A percentile compares a stretch with the other conserved stretches of the same genome.
phyloP scores from a whole-genome alignment of 2,797 vertebrate species.

The Knipowitschia caucasica region DNA sequence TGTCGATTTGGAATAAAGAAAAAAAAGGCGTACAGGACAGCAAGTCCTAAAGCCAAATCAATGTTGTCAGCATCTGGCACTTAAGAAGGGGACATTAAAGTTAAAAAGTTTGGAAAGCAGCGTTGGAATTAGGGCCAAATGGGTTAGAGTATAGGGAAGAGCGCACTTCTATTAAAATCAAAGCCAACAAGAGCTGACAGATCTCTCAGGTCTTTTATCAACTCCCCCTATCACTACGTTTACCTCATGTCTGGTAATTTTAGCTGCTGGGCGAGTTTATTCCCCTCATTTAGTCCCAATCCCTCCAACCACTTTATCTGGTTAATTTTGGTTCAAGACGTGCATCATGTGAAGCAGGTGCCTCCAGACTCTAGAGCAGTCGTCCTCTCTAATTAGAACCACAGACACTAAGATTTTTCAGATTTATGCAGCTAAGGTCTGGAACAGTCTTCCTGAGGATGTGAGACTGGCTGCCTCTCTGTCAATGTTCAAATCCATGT shows the following conservation, averaged over 20 bases:
- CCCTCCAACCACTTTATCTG: constrained; percentile 8
- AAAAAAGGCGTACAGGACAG: constrained; percentile 69
- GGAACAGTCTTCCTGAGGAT: no score
- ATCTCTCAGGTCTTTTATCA: constrained; percentile 49
- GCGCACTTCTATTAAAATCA: constrained; percentile 76
- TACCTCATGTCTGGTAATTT: constrained; percentile 8
- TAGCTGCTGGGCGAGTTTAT: constrained; percentile 23
- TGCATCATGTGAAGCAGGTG: constrained; percentile 8
- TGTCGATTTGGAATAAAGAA: constrained; percentile 72
- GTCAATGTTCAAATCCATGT: no score
- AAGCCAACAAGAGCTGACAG: constrained; percentile 71
- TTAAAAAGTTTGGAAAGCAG: constrained; percentile 72
- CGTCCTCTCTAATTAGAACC: no score
- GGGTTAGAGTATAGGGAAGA: constrained; percentile 64
- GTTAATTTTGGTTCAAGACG: constrained; percentile 17
- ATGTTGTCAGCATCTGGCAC: constrained; percentile 75
- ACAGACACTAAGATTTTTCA: no score
- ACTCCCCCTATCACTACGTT: constrained; percentile 9
- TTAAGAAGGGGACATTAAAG: constrained; percentile 76
- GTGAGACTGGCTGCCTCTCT: no score
- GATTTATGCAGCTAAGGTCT: no score
- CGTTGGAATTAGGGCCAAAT: constrained; percentile 74
- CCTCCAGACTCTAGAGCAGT: no score
- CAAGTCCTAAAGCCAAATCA: constrained; percentile 74
- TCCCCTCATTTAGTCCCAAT: constrained; percentile 8